Evolutionary conservation across 2,113 vertebrate genomes (phyloP), one percentile per base, ranked within the genome.

Genomic region (Pseudolaguvia tuberculata): DNA sequence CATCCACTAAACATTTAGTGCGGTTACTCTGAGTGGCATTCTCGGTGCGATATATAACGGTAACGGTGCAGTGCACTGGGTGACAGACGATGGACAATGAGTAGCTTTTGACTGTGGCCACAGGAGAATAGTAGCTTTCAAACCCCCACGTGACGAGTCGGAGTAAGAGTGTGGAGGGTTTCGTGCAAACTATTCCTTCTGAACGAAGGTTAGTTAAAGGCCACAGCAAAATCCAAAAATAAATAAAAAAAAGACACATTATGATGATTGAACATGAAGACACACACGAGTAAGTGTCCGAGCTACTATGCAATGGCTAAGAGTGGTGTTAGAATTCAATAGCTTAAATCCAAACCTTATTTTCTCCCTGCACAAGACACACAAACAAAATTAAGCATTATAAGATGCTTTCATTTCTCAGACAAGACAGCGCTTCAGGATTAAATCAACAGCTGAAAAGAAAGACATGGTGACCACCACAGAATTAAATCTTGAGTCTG

Each of bases 271-370:
- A 83, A 81, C 78, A 67, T 77, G 76, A 52, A 13, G 35, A 77
- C 76, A 75, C 73, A 57, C 25, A 31, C 53, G 70, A 63, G 35
- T 51, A 52, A 21, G 62, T 68, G 65, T 85, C 63, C 23, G 23
- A 65, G 63, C 45, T 70, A 71, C 59, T 57, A 70, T 78, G 79
- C 57, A 83, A 69, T 25, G 20, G 53, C 70, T 61, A 51, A 68
- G 67, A 67, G 72, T 55, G 11, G 47, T 59, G 53, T 52, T 52
- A 76, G 78, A 77, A 74, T 65, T 35, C 75, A 78, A 11, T 71
- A 83, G 53, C 82, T 50, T 70, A 72, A 83, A 87, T 83, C 85
- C 95, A 95, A 96, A 98, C 96, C 96, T 98, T 94, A 82, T 95
- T 92, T 39, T 92, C 92, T 82, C 92, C 94, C 95, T 98, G 92